Conservation (phyloP, 2,888 invertebrate genomes). For the Shargacucullia verbasci region DNA sequence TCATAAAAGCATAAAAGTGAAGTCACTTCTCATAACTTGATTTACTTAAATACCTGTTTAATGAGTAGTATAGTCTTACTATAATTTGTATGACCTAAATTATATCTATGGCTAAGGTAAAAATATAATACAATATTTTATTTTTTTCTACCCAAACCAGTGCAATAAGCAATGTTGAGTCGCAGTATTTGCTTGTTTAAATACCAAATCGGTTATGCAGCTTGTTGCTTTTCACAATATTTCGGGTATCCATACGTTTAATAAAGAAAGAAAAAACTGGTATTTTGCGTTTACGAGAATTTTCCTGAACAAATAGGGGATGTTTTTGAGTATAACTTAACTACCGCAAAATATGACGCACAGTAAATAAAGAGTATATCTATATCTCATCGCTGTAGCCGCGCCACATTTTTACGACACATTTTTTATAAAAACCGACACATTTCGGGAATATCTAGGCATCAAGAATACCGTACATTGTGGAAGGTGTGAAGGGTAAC, state of each 20-base stretch:
- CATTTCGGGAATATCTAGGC: constrained; percentile 18
- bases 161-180: too few species aligned
- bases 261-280: constrained; percentile 4
- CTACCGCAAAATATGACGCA: constrained; percentile 44
- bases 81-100: too few species aligned
- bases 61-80: too few species aligned
- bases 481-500: neutral
- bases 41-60: too few species aligned
- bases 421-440: constrained; percentile 21
- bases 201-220: too few species aligned
- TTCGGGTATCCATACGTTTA: too few species aligned
- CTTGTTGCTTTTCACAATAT: too few species aligned
- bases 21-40: constrained; percentile 30
- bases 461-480: constrained; percentile 4
- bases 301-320: constrained; percentile 28
- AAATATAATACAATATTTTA: too few species aligned
- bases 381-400: constrained; percentile 24
- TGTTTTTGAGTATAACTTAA: constrained; percentile 33
- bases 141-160: too few species aligned
- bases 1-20: constrained; percentile 12
- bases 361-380: constrained; percentile 35
- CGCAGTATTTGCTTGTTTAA: too few species aligned
- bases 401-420: constrained; percentile 24
- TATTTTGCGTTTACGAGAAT: constrained; percentile 20
- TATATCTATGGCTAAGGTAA: too few species aligned